Conservation (phyloP, 2,888 invertebrate species). For the Petrolisthes cinctipes region DNA sequence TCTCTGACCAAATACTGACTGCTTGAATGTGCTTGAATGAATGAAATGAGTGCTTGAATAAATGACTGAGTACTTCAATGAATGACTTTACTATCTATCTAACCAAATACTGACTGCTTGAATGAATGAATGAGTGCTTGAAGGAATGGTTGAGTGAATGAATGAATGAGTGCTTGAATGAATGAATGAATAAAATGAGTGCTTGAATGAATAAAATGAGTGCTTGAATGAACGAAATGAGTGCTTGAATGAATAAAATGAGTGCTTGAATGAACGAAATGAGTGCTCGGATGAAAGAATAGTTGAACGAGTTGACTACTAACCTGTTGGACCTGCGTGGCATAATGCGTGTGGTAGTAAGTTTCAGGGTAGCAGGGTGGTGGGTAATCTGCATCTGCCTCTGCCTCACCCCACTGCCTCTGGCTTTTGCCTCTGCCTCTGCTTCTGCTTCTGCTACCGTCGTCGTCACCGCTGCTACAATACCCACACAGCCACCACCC, state of each 20-base stretch:
- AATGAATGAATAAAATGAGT: not conserved
- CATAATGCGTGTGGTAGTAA: slow-evolving; percentile 35
- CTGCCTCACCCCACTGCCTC: too few species aligned
- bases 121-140: not conserved
- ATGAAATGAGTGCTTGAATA: too few species aligned
- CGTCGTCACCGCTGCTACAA: not conserved
- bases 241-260: not conserved
- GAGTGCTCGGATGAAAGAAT: not conserved
- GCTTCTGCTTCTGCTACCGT: slow-evolving; percentile 15
- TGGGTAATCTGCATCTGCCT: slow-evolving; percentile 29
- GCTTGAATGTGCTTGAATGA: too few species aligned
- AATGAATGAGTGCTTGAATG: not conserved
- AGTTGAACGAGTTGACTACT: not conserved
- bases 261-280: not conserved
- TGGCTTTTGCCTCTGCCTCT: slow-evolving; percentile 22
- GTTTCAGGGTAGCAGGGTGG: slow-evolving; percentile 48
- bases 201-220: not conserved
- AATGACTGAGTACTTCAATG: too few species aligned
- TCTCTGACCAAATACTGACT: too few species aligned
- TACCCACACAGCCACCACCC: slow-evolving; percentile 9
- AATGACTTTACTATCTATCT: too few species aligned
- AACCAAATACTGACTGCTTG: too few species aligned
- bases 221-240: not conserved
- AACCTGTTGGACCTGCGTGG: slow-evolving; percentile 34
- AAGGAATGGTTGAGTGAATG: not conserved